Percentiles rank a stretch among this genome's conserved stretches.
These are phyloP conservation scores for Leucoraja erinaceus DNA, from an alignment of 2,113 vertebrate species.

Conservation along the genomic window DNA sequence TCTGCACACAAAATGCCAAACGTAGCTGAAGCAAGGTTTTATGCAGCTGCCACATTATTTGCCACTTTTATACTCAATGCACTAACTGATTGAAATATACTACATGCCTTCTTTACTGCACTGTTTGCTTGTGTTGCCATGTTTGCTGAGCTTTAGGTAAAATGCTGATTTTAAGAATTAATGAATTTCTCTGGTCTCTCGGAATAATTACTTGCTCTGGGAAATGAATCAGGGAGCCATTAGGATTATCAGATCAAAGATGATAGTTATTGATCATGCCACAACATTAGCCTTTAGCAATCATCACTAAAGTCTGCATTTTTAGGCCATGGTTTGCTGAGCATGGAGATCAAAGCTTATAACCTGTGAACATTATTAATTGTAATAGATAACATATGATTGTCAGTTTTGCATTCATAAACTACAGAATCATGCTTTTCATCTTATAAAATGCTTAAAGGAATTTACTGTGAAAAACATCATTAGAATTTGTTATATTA, in stretches of 20 bases:
- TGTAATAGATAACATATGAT: not conserved
- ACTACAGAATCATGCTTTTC: not conserved
- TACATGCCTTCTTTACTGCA: too few relatives aligned
- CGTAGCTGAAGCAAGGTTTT: too few relatives aligned
- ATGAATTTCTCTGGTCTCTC: not conserved
- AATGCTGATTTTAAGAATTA: not conserved
- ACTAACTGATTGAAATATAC: too few relatives aligned
- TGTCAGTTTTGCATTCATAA: not conserved
- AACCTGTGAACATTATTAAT: not conserved
- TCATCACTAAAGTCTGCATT: not conserved
- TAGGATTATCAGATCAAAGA: not conserved
- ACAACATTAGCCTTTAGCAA: not conserved
- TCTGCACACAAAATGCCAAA: too few relatives aligned
- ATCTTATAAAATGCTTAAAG: not conserved
- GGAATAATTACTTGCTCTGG: not conserved
- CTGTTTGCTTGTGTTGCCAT: too few relatives aligned
- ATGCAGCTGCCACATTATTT: too few relatives aligned
- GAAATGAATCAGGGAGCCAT: not conserved
- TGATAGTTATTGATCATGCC: not conserved
- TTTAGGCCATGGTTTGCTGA: not conserved
- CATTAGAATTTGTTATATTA: not conserved
- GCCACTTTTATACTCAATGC: too few relatives aligned
- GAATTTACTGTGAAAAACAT: not conserved
- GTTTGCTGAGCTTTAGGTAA: not conserved
- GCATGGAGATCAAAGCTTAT: not conserved